phyloP scores from a whole-genome alignment of 2,797 vertebrate species.

The Pitangus sulphuratus region DNA sequence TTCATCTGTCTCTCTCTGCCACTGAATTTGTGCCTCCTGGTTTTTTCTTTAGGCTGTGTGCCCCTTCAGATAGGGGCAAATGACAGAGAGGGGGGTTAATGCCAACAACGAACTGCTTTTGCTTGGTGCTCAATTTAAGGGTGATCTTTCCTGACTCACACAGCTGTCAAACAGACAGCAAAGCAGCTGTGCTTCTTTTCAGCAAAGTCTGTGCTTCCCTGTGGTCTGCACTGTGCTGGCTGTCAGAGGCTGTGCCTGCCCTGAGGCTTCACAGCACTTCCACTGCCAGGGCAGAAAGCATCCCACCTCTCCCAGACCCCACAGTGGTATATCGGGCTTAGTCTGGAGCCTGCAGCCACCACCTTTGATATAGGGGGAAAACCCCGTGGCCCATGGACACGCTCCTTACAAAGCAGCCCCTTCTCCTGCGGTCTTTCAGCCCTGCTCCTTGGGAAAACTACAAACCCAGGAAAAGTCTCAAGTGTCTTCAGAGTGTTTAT shows the following conservation, averaged over 20 bases:
- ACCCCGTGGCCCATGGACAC: neutral
- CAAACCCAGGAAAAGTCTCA: neutral
- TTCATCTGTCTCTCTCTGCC: neutral
- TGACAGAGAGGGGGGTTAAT: neutral
- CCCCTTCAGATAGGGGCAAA: neutral
- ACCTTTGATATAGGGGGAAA: neutral
- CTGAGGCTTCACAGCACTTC: neutral
- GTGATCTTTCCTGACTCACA: neutral
- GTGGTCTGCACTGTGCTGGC: fast-evolving
- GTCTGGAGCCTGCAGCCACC: neutral
- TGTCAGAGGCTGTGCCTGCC: neutral
- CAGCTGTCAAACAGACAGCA: neutral
- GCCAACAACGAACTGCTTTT: neutral
- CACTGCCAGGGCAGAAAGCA: neutral
- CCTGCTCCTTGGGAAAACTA: neutral
- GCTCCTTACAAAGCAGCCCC: neutral
- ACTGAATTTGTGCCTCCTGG: fast-evolving
- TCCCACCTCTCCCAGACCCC: neutral
- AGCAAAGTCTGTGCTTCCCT: neutral
- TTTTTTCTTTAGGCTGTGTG: neutral
- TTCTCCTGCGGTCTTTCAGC: neutral
- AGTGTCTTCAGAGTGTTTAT: neutral
- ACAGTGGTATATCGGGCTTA: fast-evolving
- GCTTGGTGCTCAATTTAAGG: neutral
- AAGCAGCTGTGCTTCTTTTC: fast-evolving